Conservation (phyloP, 2,797 vertebrate species). For the Crocidura indochinensis region DNA sequence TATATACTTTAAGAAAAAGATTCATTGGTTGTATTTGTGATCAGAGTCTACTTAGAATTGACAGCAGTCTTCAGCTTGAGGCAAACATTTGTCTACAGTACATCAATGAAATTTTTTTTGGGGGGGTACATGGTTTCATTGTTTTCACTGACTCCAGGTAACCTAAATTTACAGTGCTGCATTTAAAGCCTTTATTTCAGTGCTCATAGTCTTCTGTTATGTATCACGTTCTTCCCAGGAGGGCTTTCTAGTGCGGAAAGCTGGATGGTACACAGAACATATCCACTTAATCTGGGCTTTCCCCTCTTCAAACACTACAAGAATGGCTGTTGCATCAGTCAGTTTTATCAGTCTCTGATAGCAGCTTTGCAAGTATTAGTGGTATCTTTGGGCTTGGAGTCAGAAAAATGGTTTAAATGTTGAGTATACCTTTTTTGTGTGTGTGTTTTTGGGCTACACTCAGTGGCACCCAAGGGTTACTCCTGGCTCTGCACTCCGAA, state of each 20-base stretch:
- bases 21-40: slow-evolving; percentile 58
- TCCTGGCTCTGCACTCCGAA: too few species aligned
- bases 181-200: slow-evolving; percentile 61
- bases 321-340: neutral
- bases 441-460: too few species aligned
- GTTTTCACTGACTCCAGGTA: slow-evolving; percentile 57
- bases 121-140: slow-evolving; percentile 36
- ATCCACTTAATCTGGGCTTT: slow-evolving; percentile 9
- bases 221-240: neutral
- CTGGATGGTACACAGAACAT: slow-evolving; percentile 51
- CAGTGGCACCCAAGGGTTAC: too few species aligned
- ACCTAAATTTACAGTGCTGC: slow-evolving; percentile 34
- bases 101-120: slow-evolving; percentile 38
- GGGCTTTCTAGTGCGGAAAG: slow-evolving; percentile 6
- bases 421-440: neutral
- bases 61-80: slow-evolving; percentile 51
- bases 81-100: slow-evolving; percentile 47
- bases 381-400: neutral
- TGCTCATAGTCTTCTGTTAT: neutral
- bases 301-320: slow-evolving; percentile 1
- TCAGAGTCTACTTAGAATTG: slow-evolving; percentile 51
- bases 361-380: neutral
- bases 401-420: slow-evolving; percentile 39
- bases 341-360: neutral
- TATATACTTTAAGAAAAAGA: slow-evolving; percentile 38